Evolutionary conservation across 2,797 vertebrate genomes (phyloP).

Genomic region (Myotis vivesi): DNA sequence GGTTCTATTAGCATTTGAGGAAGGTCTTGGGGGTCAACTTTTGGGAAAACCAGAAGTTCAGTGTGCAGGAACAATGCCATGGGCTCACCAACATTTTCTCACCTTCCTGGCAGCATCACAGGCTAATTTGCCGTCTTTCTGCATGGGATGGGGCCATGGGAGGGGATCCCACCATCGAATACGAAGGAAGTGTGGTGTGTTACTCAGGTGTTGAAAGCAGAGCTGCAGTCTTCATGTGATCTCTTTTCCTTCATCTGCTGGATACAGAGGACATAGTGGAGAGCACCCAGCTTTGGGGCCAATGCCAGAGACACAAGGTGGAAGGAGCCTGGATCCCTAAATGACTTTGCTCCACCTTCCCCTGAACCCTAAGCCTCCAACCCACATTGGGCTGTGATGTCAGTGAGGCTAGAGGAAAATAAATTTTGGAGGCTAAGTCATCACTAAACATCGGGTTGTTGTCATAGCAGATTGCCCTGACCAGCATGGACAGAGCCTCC

Average conservation of each 20-base stretch:
- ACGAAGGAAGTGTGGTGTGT: neutral
- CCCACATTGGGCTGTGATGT: neutral
- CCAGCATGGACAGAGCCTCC: rapidly evolving
- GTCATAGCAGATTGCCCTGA: neutral
- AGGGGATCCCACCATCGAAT: neutral
- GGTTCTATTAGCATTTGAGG: neutral
- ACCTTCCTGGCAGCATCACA: neutral
- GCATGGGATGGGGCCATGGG: neutral
- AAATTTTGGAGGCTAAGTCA: neutral
- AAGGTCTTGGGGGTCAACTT: neutral
- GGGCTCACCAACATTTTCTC: neutral
- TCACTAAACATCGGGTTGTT: neutral
- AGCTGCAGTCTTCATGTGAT: neutral
- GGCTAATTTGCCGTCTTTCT: neutral
- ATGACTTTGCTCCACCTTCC: too few species aligned
- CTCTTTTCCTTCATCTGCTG: neutral
- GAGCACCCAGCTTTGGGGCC: neutral
- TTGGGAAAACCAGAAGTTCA: neutral
- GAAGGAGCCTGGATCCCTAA: neutral
- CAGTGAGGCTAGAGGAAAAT: neutral
- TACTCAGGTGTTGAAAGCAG: neutral
- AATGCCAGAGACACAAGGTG: neutral
- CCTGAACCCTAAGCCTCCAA: neutral
- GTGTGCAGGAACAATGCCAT: neutral
- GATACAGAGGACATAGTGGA: neutral